Evolutionary conservation across 2,113 vertebrate genomes (phyloP).

Genomic region (Grus americana): DNA sequence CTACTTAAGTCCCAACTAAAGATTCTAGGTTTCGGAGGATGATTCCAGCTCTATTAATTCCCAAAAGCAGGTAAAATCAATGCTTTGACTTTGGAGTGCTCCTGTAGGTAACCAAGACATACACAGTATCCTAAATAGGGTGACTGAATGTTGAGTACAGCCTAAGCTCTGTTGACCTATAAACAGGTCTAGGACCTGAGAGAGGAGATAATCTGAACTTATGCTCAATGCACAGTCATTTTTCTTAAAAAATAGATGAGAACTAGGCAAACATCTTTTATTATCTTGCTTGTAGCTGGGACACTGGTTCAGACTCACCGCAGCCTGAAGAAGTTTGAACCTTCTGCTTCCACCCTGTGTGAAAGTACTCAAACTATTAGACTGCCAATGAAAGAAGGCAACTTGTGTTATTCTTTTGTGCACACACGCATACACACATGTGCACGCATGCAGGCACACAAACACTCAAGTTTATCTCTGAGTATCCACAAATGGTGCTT

Average conservation of each 20-base stretch:
- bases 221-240: not conserved
- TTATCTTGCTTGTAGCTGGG: not conserved
- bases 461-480: not conserved
- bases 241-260: not conserved
- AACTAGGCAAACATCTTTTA: not conserved
- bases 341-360: not conserved
- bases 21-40: not conserved
- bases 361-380: not conserved
- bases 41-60: not conserved
- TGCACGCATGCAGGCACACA: fast-evolving
- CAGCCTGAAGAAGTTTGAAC: not conserved
- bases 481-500: not conserved
- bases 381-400: not conserved
- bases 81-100: not conserved
- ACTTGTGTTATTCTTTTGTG: not conserved
- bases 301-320: not conserved
- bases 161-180: not conserved
- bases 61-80: not conserved
- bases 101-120: not conserved
- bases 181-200: not conserved
- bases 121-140: not conserved
- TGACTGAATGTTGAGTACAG: not conserved
- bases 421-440: fast-evolving
- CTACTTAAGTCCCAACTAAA: not conserved
- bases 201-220: not conserved